Percentiles rank a stretch among this genome's conserved stretches.
Evolutionary conservation across 2,797 vertebrate genomes (phyloP).

Genomic region (Euphonia xanthogaster): DNA sequence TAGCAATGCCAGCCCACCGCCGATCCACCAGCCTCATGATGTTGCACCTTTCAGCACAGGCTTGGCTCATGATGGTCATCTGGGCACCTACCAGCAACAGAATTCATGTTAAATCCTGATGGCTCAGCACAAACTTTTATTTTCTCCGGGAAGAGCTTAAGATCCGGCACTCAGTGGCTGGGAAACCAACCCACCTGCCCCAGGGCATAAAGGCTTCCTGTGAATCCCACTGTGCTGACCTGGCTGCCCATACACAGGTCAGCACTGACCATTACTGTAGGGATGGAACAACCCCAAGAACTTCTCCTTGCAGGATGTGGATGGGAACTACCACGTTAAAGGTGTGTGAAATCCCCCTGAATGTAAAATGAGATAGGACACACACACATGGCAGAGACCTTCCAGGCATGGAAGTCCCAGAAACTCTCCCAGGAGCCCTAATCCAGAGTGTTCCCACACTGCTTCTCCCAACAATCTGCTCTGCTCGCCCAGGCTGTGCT

Average conservation of each 20-base stretch:
- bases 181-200: neutral
- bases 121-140: neutral
- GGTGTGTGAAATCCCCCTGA: neutral
- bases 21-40: constrained; percentile 98
- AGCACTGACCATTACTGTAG: neutral
- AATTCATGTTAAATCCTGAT: neutral
- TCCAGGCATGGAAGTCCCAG: neutral
- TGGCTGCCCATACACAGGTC: neutral
- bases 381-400: neutral
- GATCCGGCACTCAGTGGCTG: neutral
- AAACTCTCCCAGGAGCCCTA: neutral
- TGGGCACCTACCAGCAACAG: constrained; percentile 85
- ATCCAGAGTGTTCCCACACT: neutral
- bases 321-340: neutral
- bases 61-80: constrained; percentile 99
- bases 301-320: neutral
- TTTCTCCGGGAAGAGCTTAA: neutral
- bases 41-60: constrained; percentile 96
- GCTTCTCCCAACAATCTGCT: neutral
- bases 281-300: neutral
- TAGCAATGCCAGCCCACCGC: constrained; percentile 97
- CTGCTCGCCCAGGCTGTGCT: neutral
- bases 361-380: neutral
- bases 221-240: neutral
- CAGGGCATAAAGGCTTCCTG: neutral